Evolutionary conservation across 2,888 invertebrate genomes (phyloP).

Genomic region (Xestoiulus laeticollis): DNA sequence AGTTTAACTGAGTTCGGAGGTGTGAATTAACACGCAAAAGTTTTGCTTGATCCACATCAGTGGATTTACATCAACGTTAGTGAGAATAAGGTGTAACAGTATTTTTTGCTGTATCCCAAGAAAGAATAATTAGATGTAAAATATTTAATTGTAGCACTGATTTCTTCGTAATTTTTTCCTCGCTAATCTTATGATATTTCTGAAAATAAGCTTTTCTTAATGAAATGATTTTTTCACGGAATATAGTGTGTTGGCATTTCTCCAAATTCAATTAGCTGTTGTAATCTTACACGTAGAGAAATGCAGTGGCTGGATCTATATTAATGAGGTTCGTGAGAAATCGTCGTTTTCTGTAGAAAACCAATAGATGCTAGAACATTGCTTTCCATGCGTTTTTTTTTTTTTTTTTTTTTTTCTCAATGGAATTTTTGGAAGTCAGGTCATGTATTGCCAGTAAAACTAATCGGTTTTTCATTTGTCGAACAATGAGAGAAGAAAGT

Average conservation of each 20-base stretch:
- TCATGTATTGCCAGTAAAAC: neutral
- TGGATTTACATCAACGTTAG: no score
- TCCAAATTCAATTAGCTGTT: neutral
- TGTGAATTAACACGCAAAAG: no score
- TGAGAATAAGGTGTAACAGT: no score
- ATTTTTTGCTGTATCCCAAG: no score
- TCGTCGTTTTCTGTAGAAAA: neutral
- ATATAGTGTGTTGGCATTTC: neutral
- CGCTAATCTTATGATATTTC: neutral
- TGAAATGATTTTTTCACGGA: neutral
- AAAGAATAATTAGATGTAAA: no score
- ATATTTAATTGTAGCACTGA: neutral
- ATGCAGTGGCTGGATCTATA: neutral
- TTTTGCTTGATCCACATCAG: no score
- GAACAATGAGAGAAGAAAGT: neutral
- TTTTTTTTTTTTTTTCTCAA: no score
- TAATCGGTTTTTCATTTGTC: slow-evolving; percentile 9
- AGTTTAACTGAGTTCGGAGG: no score
- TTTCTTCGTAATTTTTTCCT: neutral
- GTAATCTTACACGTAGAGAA: neutral
- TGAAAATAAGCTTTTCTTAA: neutral
- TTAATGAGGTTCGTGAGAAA: neutral
- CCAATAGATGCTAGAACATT: neutral
- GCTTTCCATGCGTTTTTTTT: neutral
- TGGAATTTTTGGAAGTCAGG: slow-evolving; percentile 1